Conservation (phyloP, 2,797 vertebrate species). For the Adrianichthys oophorus region DNA sequence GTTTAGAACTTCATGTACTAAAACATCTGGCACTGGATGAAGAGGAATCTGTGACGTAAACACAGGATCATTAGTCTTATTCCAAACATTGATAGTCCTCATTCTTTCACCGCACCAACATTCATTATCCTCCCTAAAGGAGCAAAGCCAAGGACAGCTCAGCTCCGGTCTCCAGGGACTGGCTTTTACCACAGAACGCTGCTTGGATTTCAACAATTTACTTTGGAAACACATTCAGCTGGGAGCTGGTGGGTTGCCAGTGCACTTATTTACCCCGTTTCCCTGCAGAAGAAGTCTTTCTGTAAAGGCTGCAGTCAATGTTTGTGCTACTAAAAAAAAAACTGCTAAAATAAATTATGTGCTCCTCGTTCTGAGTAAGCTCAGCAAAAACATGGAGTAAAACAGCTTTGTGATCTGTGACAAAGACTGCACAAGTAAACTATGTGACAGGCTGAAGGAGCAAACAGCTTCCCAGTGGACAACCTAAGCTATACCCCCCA, state of each 20-base stretch:
- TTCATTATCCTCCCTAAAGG: constrained; percentile 47
- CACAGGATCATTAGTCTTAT: constrained; percentile 55
- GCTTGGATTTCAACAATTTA: constrained; percentile 35
- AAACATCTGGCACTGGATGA: constrained; percentile 98
- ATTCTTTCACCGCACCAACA: constrained; percentile 45
- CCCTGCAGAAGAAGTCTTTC: constrained; percentile 14
- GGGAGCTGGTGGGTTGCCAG: constrained; percentile 39
- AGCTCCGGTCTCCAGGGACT: constrained; percentile 45
- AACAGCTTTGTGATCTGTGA: no score
- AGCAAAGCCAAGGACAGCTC: constrained; percentile 63
- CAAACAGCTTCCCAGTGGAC: no score
- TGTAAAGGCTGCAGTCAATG: constrained; percentile 22
- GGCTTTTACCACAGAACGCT: constrained; percentile 47
- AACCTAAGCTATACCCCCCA: no score
- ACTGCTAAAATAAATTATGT: neutral
- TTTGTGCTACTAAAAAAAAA: constrained; percentile 6
- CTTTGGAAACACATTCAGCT: constrained; percentile 46
- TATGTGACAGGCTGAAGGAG: no score
- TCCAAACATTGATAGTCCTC: constrained; percentile 42
- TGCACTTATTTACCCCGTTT: constrained; percentile 45
- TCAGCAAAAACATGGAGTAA: no score
- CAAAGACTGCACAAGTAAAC: no score
- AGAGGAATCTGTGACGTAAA: constrained; percentile 92
- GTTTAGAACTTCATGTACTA: constrained; percentile 99
- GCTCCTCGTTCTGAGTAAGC: no score